These are phyloP conservation scores for Rhynchonycteris naso DNA, from an alignment of 2,797 vertebrate species.

Conservation along the genomic window DNA sequence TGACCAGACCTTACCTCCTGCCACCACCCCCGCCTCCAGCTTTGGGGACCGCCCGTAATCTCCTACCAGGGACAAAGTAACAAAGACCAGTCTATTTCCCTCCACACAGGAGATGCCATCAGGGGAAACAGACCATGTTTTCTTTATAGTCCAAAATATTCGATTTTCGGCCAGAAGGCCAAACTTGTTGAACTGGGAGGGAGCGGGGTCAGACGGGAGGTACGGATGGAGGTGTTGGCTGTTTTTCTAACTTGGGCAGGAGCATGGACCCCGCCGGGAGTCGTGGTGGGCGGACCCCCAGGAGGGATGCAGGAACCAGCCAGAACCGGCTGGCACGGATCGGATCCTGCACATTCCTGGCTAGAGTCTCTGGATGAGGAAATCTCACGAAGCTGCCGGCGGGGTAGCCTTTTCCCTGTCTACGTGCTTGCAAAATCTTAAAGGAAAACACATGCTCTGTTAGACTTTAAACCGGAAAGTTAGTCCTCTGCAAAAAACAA, in stretches of 20 bases:
- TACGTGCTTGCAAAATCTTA: conserved; percentile 30
- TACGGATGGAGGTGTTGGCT: neutral
- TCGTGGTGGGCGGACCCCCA: neutral
- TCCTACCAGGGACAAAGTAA: conserved; percentile 50
- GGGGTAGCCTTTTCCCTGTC: conserved; percentile 22
- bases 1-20: conserved; percentile 55
- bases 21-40: neutral
- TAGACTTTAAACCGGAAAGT: conserved; percentile 21
- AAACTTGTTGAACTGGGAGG: conserved; percentile 37
- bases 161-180: conserved; percentile 53
- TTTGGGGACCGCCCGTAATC: conserved; percentile 52
- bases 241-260: conserved; percentile 38
- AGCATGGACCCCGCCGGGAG: neutral
- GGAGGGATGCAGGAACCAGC: neutral
- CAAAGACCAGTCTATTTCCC: conserved; percentile 77
- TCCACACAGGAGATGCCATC: conserved; percentile 62
- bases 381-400: conserved; percentile 47
- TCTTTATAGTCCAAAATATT: conserved; percentile 70
- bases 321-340: conserved; percentile 52
- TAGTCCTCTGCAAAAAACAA: conserved; percentile 9
- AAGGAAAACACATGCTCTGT: conserved; percentile 40
- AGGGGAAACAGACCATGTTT: conserved; percentile 67
- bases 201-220: neutral
- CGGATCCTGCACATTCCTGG: conserved; percentile 58
- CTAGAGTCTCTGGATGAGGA: conserved; percentile 54